Percentiles rank a stretch among this genome's conserved stretches.
phyloP scores from a whole-genome alignment of 2,888 invertebrate genomes.

The Sialis lutaria region DNA sequence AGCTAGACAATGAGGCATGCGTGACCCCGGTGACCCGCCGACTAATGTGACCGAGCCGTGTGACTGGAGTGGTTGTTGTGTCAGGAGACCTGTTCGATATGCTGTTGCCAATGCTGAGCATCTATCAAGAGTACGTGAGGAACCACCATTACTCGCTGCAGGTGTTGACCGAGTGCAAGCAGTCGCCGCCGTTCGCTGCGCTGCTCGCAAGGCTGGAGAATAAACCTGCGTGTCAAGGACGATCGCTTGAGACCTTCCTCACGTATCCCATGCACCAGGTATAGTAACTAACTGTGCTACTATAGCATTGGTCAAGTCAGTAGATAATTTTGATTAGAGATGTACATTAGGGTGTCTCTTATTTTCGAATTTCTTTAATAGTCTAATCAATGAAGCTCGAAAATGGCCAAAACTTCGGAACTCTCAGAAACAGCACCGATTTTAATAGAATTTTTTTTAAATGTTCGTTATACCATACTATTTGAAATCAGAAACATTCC shows the following conservation, averaged over 20 bases:
- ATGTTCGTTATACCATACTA: too few species aligned
- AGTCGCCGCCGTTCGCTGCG: conserved; percentile 59
- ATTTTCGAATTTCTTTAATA: too few species aligned
- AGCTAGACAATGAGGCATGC: neutral
- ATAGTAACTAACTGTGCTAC: too few species aligned
- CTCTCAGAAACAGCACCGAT: too few species aligned
- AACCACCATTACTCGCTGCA: conserved; percentile 90
- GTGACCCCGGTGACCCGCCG: neutral
- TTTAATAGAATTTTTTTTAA: too few species aligned
- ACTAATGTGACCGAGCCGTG: neutral
- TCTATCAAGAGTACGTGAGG: conserved; percentile 87
- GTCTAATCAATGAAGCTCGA: too few species aligned
- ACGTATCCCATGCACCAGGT: conserved; percentile 94
- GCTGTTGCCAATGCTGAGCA: conserved; percentile 84
- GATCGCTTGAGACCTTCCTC: conserved; percentile 73
- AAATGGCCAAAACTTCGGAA: too few species aligned
- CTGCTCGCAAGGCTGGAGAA: conserved; percentile 66
- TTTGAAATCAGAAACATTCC: too few species aligned
- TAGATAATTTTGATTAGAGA: too few species aligned
- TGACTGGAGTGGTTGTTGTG: conserved; percentile 1
- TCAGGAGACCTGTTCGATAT: conserved; percentile 85
- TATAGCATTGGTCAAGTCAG: too few species aligned
- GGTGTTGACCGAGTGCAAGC: conserved; percentile 83
- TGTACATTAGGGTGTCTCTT: too few species aligned
- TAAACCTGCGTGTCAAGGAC: conserved; percentile 69